A percentile compares a stretch with the other conserved stretches of the same genome.
Evolutionary conservation across 2,113 vertebrate genomes (phyloP).

Genomic region (Telmatochromis sp.): DNA sequence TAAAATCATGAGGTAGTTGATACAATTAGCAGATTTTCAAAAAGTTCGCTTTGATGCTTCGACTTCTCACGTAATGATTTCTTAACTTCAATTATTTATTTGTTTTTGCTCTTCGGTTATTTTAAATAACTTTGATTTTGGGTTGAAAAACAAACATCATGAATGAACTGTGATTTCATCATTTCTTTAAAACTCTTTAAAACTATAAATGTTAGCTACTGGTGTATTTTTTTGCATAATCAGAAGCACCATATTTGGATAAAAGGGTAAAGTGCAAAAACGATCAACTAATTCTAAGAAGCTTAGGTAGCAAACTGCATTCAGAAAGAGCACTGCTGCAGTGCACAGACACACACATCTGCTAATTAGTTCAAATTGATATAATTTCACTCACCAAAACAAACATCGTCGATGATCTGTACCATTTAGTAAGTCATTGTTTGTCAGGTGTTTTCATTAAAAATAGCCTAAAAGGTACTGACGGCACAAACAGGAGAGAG

Average conservation of each 20-base stretch:
- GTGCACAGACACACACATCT: not conserved
- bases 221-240: not conserved
- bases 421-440: not conserved
- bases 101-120: not conserved
- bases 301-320: not conserved
- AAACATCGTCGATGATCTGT: not conserved
- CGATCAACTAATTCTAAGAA: not conserved
- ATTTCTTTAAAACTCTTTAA: not conserved
- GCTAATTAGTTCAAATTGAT: not conserved
- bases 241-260: not conserved
- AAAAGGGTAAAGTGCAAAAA: not conserved
- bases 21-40: not conserved
- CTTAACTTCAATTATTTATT: not conserved
- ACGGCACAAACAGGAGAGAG: not conserved
- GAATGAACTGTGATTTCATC: not conserved
- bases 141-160: not conserved
- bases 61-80: not conserved
- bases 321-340: fast-evolving
- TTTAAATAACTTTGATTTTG: not conserved
- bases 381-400: not conserved
- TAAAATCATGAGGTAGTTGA: not conserved
- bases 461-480: not conserved
- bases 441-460: not conserved
- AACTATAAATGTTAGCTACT: not conserved
- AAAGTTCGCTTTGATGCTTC: fast-evolving